Percentiles rank a stretch among this genome's conserved stretches.
phyloP scores from a whole-genome alignment of 2,797 vertebrate species.

The Gallinago nigripennis region DNA sequence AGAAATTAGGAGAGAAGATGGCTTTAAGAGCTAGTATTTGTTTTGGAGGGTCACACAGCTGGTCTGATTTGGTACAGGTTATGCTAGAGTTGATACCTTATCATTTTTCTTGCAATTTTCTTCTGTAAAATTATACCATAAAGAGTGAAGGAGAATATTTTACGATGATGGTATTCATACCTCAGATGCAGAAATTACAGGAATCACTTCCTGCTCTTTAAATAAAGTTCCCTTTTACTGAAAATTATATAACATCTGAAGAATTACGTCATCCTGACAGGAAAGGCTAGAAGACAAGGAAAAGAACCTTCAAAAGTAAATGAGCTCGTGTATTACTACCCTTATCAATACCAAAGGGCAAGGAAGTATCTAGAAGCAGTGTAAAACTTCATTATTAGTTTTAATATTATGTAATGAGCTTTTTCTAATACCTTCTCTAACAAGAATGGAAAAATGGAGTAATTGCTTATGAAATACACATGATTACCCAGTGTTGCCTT shows the following conservation, averaged over 20 bases:
- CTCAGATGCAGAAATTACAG: neutral
- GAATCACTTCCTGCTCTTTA: neutral
- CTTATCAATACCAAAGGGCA: neutral
- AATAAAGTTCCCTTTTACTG: neutral
- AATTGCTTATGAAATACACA: neutral
- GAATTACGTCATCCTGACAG: neutral
- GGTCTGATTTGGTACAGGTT: neutral
- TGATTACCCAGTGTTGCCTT: conserved; percentile 75
- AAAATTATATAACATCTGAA: neutral
- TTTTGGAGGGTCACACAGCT: neutral
- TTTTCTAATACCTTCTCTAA: neutral
- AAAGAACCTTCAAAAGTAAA: neutral
- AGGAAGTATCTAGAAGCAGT: neutral
- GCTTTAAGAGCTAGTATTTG: neutral
- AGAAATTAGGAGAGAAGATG: neutral
- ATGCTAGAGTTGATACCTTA: neutral
- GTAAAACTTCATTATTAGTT: neutral
- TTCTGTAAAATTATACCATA: neutral
- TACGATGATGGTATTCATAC: neutral
- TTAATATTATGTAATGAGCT: neutral
- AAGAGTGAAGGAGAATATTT: neutral
- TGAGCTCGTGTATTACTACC: neutral
- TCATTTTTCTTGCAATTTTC: neutral
- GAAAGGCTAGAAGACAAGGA: neutral
- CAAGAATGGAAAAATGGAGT: neutral